phyloP scores from a whole-genome alignment of 2,888 invertebrate species.

The Euzophera pinguis region DNA sequence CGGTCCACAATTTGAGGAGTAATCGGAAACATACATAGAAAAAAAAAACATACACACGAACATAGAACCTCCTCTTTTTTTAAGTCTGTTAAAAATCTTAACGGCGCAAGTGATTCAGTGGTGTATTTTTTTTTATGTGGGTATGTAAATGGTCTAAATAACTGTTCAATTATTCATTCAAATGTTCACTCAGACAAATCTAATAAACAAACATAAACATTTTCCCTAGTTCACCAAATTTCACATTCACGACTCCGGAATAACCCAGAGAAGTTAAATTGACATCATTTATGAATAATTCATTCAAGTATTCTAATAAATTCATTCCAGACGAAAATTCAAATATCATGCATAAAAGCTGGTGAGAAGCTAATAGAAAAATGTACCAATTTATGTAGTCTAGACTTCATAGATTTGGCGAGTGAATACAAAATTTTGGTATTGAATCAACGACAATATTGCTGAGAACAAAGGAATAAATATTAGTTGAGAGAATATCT shows the following conservation, averaged over 20 bases:
- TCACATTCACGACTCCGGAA: not conserved
- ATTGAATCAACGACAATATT: not conserved
- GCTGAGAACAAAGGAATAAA: not conserved
- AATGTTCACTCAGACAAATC: too few relatives aligned
- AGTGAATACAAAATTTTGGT: not conserved
- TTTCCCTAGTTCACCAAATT: not conserved
- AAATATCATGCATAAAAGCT: constrained; percentile 6
- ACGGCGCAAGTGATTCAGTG: too few relatives aligned
- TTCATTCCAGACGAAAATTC: constrained; percentile 9
- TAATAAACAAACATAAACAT: not conserved
- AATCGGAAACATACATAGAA: too few relatives aligned
- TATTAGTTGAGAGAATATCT: not conserved
- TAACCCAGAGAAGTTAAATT: not conserved
- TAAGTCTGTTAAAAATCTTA: too few relatives aligned
- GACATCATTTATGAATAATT: constrained; percentile 16
- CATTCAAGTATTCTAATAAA: constrained; percentile 15
- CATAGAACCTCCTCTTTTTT: too few relatives aligned
- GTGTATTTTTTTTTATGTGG: too few relatives aligned
- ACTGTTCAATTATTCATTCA: too few relatives aligned
- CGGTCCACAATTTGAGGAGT: too few relatives aligned
- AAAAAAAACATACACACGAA: too few relatives aligned
- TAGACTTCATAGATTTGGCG: not conserved
- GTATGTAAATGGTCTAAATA: too few relatives aligned
- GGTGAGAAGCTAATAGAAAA: constrained; percentile 13
- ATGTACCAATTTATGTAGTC: constrained; percentile 12